Evolutionary conservation across 1,140 invertebrate genomes (phyloP).

Genomic region (Drosophila oshimai): DNA sequence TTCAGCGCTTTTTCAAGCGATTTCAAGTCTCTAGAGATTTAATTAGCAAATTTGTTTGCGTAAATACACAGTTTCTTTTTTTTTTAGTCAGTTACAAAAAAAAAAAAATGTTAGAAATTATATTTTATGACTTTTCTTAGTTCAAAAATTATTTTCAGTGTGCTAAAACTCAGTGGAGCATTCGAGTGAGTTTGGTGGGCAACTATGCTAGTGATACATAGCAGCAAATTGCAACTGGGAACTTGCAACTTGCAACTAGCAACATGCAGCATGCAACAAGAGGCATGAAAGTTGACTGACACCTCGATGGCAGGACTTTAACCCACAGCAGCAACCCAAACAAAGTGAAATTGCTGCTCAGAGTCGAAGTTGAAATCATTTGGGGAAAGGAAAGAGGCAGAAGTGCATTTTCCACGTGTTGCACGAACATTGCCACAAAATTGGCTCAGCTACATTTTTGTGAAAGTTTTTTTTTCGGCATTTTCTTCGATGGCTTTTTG

Average conservation of each 20-base stretch:
- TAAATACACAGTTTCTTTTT: too few relatives aligned
- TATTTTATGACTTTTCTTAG: neutral
- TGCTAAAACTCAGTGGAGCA: slow-evolving; percentile 63
- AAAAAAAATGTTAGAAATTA: neutral
- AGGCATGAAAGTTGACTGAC: slow-evolving; percentile 72
- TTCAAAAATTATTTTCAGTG: neutral
- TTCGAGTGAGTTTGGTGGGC: slow-evolving; percentile 75
- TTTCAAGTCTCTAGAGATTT: too few relatives aligned
- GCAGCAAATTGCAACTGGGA: slow-evolving; percentile 20
- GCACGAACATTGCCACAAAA: slow-evolving; percentile 55
- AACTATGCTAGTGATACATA: slow-evolving; percentile 78
- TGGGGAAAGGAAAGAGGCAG: neutral
- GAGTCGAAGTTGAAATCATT: slow-evolving; percentile 44
- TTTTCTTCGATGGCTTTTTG: slow-evolving; percentile 66
- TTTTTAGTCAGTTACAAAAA: too few relatives aligned
- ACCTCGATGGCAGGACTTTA: slow-evolving; percentile 71
- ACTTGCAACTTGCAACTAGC: slow-evolving; percentile 15
- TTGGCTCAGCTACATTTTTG: slow-evolving; percentile 46
- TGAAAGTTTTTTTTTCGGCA: slow-evolving; percentile 52
- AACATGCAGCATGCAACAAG: slow-evolving; percentile 30
- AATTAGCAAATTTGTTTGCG: too few relatives aligned
- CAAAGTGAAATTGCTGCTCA: slow-evolving; percentile 70
- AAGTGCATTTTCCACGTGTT: slow-evolving; percentile 70
- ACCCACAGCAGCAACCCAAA: slow-evolving; percentile 54
- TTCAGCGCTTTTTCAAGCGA: too few relatives aligned